Evolutionary conservation across 2,797 vertebrate genomes (phyloP), one percentile per base, ranked within the genome.

Genomic region (Scomberomorus guttatus): DNA sequence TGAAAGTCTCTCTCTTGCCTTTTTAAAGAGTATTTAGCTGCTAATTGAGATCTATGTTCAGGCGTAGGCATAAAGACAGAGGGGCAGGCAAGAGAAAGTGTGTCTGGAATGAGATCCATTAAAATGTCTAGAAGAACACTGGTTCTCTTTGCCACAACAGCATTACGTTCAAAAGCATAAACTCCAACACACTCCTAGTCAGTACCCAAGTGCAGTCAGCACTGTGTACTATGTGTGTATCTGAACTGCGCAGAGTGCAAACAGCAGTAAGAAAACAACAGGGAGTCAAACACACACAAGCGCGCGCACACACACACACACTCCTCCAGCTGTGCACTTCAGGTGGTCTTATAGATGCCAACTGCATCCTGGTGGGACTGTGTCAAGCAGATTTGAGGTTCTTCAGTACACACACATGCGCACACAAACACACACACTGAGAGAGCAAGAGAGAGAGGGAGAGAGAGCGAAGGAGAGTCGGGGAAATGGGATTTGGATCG

Each of bases 401-500:
- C 58, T 65, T 79, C 22, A 25, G 25, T 27, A 60, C 50, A 72
- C 50, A 70, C 50, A 73, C 46, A 50, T 39, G 61, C 50, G 58
- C 54, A 73, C 37, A 82, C 50, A 71, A 44, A 73, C 46, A 50
- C 52, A 68, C 50, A 64, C 48, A 71, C 39, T 80, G 44, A 17
- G 44, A 18, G 34, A 65, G 52, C 52, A 22, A 29, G 58, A 50
- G 46, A 77, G 25, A 83, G 25, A 73, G 24, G 77, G 11, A 66
- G 52, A 70, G 68, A 39, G 39, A 18, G n/a, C 34, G 10, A 9
- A 37, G 6, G 56, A 63, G 54, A 59, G 50, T 46, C 13, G 68
- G 34, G 42, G 9, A 83, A 88, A 88, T 84, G 67, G 68, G 73
- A 86, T 92, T 90, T 90, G 75, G 84, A 91, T 92, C 48, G 55